These are phyloP conservation scores for Papilio helenus DNA, from an alignment of 1,140 invertebrate genomes.

Conservation along the genomic window DNA sequence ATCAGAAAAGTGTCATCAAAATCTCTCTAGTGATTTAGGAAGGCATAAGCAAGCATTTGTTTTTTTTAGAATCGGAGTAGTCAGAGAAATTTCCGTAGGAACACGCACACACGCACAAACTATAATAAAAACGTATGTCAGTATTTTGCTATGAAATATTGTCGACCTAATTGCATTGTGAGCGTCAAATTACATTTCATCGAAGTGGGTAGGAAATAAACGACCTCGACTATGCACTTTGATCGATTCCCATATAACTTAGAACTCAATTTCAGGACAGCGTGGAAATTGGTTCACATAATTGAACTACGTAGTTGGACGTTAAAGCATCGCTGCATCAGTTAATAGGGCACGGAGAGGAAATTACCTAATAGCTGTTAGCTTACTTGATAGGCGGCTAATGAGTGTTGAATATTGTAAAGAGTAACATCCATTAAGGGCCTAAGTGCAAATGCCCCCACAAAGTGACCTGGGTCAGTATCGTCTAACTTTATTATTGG, in stretches of 20 bases:
- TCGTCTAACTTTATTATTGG: neutral
- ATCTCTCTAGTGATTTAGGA: too few relatives aligned
- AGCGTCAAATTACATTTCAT: neutral
- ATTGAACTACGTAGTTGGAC: neutral
- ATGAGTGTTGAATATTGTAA: neutral
- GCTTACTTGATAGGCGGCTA: neutral
- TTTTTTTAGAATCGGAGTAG: too few relatives aligned
- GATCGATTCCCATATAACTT: neutral
- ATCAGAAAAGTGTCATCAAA: too few relatives aligned
- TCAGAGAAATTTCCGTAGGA: too few relatives aligned
- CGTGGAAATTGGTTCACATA: slow-evolving; percentile 4
- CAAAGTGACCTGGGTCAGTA: slow-evolving; percentile 3
- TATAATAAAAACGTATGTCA: too few relatives aligned
- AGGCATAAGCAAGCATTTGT: too few relatives aligned
- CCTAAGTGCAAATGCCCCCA: neutral
- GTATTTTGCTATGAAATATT: neutral
- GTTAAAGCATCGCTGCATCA: neutral
- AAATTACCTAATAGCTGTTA: neutral
- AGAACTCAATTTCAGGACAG: neutral
- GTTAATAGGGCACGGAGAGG: neutral
- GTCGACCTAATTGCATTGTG: neutral
- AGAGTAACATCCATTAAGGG: neutral
- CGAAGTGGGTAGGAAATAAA: neutral
- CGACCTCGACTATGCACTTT: neutral
- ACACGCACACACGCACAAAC: too few relatives aligned